Evolutionary conservation across 2,113 vertebrate species (phyloP).

Genomic region (Stictonetta naevosa): DNA sequence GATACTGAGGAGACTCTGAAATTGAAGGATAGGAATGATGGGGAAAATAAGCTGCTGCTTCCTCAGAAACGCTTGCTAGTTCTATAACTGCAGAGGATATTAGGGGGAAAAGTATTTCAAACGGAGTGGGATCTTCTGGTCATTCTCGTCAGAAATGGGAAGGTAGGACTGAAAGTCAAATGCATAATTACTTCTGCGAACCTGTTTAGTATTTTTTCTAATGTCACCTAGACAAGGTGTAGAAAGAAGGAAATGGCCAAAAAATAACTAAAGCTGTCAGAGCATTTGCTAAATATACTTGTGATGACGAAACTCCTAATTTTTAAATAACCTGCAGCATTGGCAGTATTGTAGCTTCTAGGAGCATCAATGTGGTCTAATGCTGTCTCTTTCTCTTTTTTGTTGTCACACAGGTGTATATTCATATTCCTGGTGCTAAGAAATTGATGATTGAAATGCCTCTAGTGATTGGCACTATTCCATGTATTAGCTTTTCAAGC

Average conservation of each 20-base stretch:
- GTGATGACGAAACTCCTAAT: not conserved
- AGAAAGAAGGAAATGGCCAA: not conserved
- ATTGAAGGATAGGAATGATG: not conserved
- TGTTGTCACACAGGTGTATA: conserved; percentile 77
- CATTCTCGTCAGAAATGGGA: not conserved
- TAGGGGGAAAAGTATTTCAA: not conserved
- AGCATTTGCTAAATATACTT: not conserved
- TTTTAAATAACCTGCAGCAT: not conserved
- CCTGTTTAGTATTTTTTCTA: not conserved
- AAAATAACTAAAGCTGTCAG: not conserved
- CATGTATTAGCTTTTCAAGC: conserved; percentile 79
- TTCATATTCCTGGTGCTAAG: conserved; percentile 88
- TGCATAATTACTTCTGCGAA: not conserved
- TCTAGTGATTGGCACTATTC: conserved; percentile 85
- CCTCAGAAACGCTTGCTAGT: no score
- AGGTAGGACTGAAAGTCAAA: not conserved
- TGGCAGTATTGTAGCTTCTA: not conserved
- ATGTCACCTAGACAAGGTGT: not conserved
- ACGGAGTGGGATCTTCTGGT: not conserved
- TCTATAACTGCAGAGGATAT: not conserved
- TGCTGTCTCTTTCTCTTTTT: not conserved
- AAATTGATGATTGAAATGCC: conserved; percentile 85
- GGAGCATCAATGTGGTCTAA: not conserved
- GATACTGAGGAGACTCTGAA: not conserved
- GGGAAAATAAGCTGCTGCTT: not conserved